Base-by-base conservation (phyloP, 2,888 invertebrate species). In the Philonicus albiceps region DNA sequence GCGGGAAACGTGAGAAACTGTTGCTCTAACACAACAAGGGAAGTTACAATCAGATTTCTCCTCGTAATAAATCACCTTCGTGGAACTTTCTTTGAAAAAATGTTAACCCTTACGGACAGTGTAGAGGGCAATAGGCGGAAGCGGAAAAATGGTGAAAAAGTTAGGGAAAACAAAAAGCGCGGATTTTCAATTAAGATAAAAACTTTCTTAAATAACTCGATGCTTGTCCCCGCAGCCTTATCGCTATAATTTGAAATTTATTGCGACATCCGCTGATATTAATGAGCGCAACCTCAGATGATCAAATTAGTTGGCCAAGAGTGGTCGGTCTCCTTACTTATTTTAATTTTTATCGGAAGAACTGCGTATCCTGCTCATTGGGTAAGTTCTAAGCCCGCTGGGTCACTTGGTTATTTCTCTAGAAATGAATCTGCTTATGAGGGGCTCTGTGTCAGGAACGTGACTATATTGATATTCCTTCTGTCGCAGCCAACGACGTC, bases 121-220 rank as follows among this genome's bases (percentile, higher is more conserved):
- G 13, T 16, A n/a, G 19, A 27, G 11, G 16, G 13, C 40, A 37
- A 27, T 31, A 81, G 37, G 72, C 34, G 19, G 78, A 78, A 16
- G 6, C 43, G 78, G 43, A 43, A 22, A 78, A 78, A 78, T 11
- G 7, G 40, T 13, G 78, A 27, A 78, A 37, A 43, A n/a, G 43
- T 8, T 2, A 4, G 11, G 72, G 40, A 83, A 83, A 64, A 64
- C 22, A 34, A 40, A 72, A 72, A 34, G 34, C 40, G 75, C 49
- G 85, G 85, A 80, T 87, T 87, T 85, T 80, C 85, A 85, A 87
- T 87, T 87, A 78, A 87, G 85, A 87, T 87, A 80, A 87, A 72
- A 87, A 87, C 64, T 64, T 64, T 64, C 37, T 83, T 83, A 83
- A 83, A 83, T 83, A 64, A 64, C 64, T 64, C 37, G 83, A 27